Percentiles rank a stretch among this genome's conserved stretches.
Conservation (phyloP, 2,797 vertebrate species). For the Rhabdophis nuchalis region DNA sequence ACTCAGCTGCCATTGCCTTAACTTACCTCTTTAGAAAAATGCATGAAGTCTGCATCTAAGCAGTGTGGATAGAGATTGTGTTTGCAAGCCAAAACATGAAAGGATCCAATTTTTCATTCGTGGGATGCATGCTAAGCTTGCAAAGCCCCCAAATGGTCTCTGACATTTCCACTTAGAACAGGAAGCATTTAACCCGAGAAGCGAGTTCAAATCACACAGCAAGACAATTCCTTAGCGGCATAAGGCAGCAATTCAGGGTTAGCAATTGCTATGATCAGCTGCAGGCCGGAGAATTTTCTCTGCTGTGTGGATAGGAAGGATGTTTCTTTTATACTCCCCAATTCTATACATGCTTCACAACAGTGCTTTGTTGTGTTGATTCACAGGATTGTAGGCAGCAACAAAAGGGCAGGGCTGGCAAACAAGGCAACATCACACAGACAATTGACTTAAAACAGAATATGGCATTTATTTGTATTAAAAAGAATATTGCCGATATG, state of each 20-base stretch:
- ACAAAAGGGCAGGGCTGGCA: neutral
- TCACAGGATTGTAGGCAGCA: neutral
- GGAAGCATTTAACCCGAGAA: neutral
- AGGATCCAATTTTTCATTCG: neutral
- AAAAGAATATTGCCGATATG: neutral
- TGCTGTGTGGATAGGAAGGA: neutral
- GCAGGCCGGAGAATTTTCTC: no score
- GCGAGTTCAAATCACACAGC: neutral
- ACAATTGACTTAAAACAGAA: slow-evolving; percentile 7
- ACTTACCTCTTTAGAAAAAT: neutral
- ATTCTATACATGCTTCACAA: neutral
- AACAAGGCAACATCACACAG: neutral
- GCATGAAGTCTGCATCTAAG: neutral
- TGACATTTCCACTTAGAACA: neutral
- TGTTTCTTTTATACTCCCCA: neutral
- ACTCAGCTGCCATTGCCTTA: neutral
- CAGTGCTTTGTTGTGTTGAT: neutral
- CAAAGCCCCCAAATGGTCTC: neutral
- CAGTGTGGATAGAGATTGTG: neutral
- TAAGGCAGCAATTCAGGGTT: neutral
- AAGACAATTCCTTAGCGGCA: neutral
- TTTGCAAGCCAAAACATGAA: neutral
- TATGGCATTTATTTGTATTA: slow-evolving; percentile 6
- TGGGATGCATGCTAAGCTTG: neutral
- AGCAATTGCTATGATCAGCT: neutral